phyloP scores from a whole-genome alignment of 2,888 invertebrate species.

The Parochlus steinenii region DNA sequence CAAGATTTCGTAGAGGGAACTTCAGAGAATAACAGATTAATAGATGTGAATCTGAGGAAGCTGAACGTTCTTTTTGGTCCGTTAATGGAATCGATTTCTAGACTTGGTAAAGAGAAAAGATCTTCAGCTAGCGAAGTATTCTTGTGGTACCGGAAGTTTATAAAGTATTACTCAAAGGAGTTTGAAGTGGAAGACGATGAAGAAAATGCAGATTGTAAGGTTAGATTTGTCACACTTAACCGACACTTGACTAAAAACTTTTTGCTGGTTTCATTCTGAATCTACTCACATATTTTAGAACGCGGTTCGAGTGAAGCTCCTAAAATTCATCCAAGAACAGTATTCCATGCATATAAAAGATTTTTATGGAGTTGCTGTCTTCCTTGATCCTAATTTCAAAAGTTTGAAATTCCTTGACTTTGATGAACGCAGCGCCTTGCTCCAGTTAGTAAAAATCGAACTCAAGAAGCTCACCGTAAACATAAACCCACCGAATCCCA shows the following conservation, averaged over 20 bases:
- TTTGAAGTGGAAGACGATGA: conserved; percentile 3
- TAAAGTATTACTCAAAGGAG: conserved; percentile 13
- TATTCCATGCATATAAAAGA: conserved; percentile 8
- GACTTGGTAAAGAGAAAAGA: conserved; percentile 1
- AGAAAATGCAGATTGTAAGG: conserved; percentile 10
- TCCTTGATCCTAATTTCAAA: conserved; percentile 15
- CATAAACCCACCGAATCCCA: neutral
- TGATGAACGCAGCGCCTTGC: conserved; percentile 9
- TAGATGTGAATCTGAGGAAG: neutral
- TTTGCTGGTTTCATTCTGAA: conserved; percentile 1
- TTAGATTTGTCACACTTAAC: conserved; percentile 9
- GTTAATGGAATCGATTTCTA: conserved; percentile 5
- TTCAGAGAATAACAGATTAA: too few species aligned
- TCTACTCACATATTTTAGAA: neutral
- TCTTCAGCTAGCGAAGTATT: conserved; percentile 13
- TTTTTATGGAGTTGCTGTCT: conserved; percentile 14
- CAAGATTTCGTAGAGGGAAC: too few species aligned
- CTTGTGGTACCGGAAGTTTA: conserved; percentile 14
- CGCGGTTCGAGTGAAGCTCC: neutral
- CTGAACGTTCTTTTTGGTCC: conserved; percentile 3
- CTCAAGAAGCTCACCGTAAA: conserved; percentile 7
- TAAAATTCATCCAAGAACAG: neutral
- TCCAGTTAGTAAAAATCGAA: conserved; percentile 10
- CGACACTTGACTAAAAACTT: conserved; percentile 11
- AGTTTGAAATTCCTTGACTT: conserved; percentile 14